Conservation (phyloP, 2,113 vertebrate genomes). For the Heterotis niloticus region DNA sequence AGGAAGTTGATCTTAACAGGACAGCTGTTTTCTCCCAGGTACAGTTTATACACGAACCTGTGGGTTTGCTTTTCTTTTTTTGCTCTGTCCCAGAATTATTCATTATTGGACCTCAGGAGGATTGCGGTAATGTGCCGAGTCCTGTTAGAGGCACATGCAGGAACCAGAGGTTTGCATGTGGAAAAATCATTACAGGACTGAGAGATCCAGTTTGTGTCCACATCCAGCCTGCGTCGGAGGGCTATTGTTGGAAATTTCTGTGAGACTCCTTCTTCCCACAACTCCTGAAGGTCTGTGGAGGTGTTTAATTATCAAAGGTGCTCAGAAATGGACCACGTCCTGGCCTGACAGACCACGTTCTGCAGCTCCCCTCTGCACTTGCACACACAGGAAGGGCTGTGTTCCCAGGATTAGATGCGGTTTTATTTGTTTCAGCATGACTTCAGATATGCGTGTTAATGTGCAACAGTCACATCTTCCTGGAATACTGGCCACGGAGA, state of each 20-base stretch:
- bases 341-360: conserved; percentile 1
- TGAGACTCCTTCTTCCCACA: conserved; percentile 57
- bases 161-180: conserved; percentile 74
- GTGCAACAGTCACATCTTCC: background rate
- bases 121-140: conserved; percentile 78
- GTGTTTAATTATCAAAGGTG: conserved; percentile 73
- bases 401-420: background rate
- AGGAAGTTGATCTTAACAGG: conserved; percentile 50
- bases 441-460: too few species aligned
- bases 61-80: conserved; percentile 50
- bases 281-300: conserved; percentile 55
- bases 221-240: background rate
- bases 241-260: conserved; percentile 9
- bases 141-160: conserved; percentile 77
- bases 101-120: conserved; percentile 81
- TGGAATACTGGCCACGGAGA: background rate
- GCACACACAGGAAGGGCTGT: background rate
- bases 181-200: conserved; percentile 72
- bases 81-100: conserved; percentile 63
- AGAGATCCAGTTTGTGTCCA: background rate
- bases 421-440: too few species aligned
- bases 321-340: conserved; percentile 47
- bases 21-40: conserved; percentile 98
- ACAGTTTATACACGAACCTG: conserved; percentile 87
- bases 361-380: background rate